Conservation (phyloP, 1,140 invertebrate species). For the Pogonomyrmex barbatus region DNA sequence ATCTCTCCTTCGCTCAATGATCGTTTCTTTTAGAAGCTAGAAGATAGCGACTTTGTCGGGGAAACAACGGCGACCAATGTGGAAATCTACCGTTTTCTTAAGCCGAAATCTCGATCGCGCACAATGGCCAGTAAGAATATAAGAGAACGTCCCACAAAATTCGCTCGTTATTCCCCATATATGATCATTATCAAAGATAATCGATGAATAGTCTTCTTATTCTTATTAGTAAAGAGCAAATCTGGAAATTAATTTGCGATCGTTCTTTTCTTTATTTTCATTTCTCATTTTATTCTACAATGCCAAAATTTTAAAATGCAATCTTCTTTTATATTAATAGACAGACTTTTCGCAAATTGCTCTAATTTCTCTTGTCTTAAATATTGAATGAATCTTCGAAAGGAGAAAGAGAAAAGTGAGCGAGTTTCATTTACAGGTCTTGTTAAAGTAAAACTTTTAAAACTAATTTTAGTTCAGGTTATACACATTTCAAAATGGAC, state of each 20-base stretch:
- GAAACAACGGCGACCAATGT: constrained; percentile 2
- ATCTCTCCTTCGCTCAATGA: constrained; percentile 20
- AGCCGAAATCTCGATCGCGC: constrained; percentile 20
- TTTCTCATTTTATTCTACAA: constrained; percentile 1
- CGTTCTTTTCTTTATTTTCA: neutral
- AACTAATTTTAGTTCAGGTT: neutral
- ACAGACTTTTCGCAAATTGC: neutral
- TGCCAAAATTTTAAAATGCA: neutral
- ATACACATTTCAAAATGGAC: neutral
- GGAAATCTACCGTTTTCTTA: constrained; percentile 18
- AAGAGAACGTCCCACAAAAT: constrained; percentile 2
- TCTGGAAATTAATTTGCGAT: neutral
- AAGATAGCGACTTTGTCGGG: constrained; percentile 41
- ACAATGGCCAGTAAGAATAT: constrained; percentile 39
- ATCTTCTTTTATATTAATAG: constrained; percentile 23
- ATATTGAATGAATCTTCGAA: constrained; percentile 19
- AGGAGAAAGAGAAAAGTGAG: neutral
- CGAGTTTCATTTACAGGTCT: neutral
- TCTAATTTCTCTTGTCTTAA: constrained; percentile 14
- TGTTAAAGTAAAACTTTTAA: constrained; percentile 1
- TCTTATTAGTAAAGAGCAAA: neutral
- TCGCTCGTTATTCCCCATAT: neutral
- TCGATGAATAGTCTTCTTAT: neutral
- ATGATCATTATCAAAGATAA: constrained; percentile 21
- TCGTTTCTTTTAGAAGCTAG: constrained; percentile 34